Conservation (phyloP, 2,888 invertebrate species). For the Dinocampus coccinellae region DNA sequence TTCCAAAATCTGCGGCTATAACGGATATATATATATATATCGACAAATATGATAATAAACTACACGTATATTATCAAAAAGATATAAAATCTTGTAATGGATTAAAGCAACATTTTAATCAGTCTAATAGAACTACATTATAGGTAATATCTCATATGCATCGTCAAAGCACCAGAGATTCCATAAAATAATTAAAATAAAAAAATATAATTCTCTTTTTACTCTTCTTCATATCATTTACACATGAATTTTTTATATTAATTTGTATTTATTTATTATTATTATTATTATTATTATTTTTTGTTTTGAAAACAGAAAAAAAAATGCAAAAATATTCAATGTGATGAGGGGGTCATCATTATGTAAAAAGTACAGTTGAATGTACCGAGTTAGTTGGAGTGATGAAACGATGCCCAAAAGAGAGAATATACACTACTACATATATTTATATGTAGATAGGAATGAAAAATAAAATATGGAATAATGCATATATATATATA, state of each 20-base stretch:
- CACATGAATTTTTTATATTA: too few species aligned
- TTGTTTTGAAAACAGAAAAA: not conserved
- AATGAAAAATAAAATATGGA: not conserved
- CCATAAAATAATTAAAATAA: not conserved
- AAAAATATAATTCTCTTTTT: not conserved
- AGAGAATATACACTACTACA: not conserved
- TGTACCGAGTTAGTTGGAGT: constrained; percentile 31
- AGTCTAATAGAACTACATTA: constrained; percentile 50
- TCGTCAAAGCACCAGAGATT: not conserved
- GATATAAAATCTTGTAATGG: not conserved
- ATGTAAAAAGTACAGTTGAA: constrained; percentile 64
- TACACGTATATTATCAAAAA: constrained; percentile 11
- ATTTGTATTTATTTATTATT: too few species aligned
- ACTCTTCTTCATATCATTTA: not conserved
- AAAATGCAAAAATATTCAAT: constrained; percentile 17
- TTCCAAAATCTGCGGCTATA: too few species aligned
- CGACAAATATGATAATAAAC: not conserved
- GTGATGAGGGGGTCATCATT: constrained; percentile 35
- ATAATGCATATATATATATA: not conserved
- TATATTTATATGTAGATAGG: not conserved
- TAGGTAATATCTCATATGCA: constrained; percentile 23
- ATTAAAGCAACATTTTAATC: constrained; percentile 49
- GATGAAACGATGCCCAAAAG: constrained; percentile 39
- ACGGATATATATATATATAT: too few species aligned
- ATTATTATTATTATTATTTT: too few species aligned